Evolutionary conservation across 2,113 vertebrate species (phyloP).

Genomic region (Chrysemys picta): DNA sequence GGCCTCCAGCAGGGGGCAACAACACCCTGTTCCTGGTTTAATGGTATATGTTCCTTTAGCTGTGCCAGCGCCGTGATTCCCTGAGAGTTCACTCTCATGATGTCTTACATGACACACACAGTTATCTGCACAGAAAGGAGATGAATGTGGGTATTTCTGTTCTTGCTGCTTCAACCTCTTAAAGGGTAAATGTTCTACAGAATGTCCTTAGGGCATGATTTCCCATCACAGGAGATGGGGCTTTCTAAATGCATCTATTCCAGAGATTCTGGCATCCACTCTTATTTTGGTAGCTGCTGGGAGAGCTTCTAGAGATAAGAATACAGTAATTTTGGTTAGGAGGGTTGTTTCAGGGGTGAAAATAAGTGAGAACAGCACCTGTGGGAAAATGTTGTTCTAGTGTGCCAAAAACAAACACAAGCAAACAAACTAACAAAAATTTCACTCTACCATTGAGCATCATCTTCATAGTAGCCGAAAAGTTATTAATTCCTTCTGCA

Average conservation of each 20-base stretch:
- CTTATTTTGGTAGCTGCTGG: not conserved
- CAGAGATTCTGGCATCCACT: accelerated
- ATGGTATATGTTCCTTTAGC: not conserved
- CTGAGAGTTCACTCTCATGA: not conserved
- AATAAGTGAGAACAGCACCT: not conserved
- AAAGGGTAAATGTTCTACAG: not conserved
- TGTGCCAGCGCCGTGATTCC: constrained; percentile 2
- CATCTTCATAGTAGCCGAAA: not conserved
- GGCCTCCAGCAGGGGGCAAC: not conserved
- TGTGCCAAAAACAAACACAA: not conserved
- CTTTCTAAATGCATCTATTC: not conserved
- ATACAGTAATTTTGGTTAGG: not conserved
- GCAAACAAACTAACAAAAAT: too few species aligned
- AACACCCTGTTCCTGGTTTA: not conserved
- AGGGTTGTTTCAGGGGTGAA: not conserved
- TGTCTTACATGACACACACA: not conserved
- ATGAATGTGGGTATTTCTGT: not conserved
- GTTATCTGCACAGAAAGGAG: constrained; percentile 5
- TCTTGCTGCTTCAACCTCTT: not conserved
- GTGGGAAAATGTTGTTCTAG: not conserved
- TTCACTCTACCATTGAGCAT: not conserved
- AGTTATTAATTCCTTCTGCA: not conserved
- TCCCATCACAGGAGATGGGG: not conserved
- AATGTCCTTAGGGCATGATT: not conserved
- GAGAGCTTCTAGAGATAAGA: not conserved